These are phyloP conservation scores for Pyrgus malvae DNA, from an alignment of 2,888 invertebrate genomes.

Conservation along the genomic window DNA sequence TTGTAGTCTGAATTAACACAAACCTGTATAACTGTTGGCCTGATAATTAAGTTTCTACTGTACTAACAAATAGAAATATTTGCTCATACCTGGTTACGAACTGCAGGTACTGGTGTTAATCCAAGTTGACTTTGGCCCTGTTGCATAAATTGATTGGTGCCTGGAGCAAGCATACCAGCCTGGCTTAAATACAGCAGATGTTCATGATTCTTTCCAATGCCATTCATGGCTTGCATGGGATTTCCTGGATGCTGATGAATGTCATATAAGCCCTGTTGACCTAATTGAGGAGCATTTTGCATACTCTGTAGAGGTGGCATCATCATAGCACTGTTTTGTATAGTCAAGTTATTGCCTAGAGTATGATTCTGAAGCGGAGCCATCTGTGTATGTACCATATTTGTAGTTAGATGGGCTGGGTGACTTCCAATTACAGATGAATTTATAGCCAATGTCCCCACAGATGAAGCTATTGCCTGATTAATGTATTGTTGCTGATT, in stretches of 20 bases:
- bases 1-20: no score
- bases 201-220: conserved; percentile 74
- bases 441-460: conserved; percentile 72
- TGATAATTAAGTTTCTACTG: no score
- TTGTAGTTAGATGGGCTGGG: conserved; percentile 69
- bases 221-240: conserved; percentile 77
- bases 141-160: conserved; percentile 83
- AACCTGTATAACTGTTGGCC: no score
- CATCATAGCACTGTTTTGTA: conserved; percentile 77
- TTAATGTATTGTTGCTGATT: conserved; percentile 78
- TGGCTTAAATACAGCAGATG: conserved; percentile 78
- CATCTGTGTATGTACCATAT: conserved; percentile 80
- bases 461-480: conserved; percentile 73
- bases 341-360: conserved; percentile 65
- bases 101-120: conserved; percentile 72
- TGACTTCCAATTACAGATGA: conserved; percentile 75
- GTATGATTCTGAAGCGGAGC: conserved; percentile 77
- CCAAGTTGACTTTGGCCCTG: conserved; percentile 84
- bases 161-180: conserved; percentile 81
- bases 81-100: conserved; percentile 70
- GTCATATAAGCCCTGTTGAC: conserved; percentile 77
- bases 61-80: neutral
- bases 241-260: conserved; percentile 74
- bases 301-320: conserved; percentile 73
- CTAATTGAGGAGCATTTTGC: conserved; percentile 76